phyloP scores from a whole-genome alignment of 2,888 invertebrate species.

The Eurytoma adleriae region DNA sequence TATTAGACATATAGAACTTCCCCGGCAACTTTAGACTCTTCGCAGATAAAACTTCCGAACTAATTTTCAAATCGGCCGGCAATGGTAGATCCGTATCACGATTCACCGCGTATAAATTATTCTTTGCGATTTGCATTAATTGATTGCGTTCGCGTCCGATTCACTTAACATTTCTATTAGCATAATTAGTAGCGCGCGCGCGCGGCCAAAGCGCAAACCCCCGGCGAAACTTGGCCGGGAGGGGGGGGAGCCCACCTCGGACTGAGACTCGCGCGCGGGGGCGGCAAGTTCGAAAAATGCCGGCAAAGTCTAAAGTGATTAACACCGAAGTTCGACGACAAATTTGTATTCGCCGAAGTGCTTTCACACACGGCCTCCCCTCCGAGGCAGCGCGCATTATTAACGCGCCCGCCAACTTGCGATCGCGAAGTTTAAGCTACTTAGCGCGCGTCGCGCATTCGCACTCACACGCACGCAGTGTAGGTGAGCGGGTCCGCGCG shows the following conservation, averaged over 20 bases:
- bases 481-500: neutral
- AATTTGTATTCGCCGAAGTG: constrained; percentile 25
- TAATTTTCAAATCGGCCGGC: neutral
- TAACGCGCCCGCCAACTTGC: constrained; percentile 33
- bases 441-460: too few species aligned
- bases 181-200: constrained; percentile 20
- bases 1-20: too few species aligned
- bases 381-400: constrained; percentile 24
- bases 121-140: too few species aligned
- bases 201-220: neutral
- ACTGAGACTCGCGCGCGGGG: too few species aligned
- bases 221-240: constrained; percentile 30
- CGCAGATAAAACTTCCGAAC: too few species aligned
- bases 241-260: neutral
- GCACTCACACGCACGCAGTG: neutral
- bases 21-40: too few species aligned
- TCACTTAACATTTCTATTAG: constrained; percentile 31
- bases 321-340: constrained; percentile 36
- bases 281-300: neutral
- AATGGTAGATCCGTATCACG: neutral
- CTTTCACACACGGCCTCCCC: neutral
- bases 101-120: too few species aligned
- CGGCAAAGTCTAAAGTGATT: constrained; percentile 22
- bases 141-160: neutral
- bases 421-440: constrained; percentile 37